Percentiles rank a stretch among this genome's conserved stretches.
phyloP scores from a whole-genome alignment of 1,140 invertebrate genomes.

The Coelopa frigida region DNA sequence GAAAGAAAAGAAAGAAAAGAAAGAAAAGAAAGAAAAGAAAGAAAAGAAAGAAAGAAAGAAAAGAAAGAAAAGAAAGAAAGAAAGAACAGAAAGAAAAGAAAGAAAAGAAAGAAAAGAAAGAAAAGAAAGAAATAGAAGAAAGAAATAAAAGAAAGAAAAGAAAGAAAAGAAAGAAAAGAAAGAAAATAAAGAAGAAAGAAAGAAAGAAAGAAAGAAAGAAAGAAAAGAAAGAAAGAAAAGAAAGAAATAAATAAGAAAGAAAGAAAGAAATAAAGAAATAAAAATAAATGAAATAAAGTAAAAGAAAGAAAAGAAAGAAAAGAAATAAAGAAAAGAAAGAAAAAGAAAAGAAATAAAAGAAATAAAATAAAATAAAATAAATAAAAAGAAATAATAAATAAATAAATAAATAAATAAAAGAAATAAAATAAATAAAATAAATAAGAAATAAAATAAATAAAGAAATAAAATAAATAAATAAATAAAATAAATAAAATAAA shows the following conservation, averaged over 20 bases:
- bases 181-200: not conserved
- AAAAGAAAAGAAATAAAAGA: not conserved
- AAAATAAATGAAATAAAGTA: not conserved
- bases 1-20: not conserved
- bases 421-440: conserved; percentile 15
- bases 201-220: not conserved
- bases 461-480: conserved; percentile 8
- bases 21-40: not conserved
- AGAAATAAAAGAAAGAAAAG: conserved; percentile 1
- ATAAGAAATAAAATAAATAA: conserved; percentile 16
- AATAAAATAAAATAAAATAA: not conserved
- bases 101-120: not conserved
- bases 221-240: not conserved
- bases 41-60: not conserved
- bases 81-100: not conserved
- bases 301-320: not conserved
- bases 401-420: not conserved
- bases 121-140: not conserved
- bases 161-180: not conserved
- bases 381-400: not conserved
- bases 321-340: not conserved
- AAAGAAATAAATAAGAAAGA: not conserved
- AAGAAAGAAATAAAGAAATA: not conserved
- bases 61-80: not conserved
- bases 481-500: not conserved